These are phyloP conservation scores for Chrysolina haemoptera DNA, from an alignment of 2,888 invertebrate species.

Conservation along the genomic window DNA sequence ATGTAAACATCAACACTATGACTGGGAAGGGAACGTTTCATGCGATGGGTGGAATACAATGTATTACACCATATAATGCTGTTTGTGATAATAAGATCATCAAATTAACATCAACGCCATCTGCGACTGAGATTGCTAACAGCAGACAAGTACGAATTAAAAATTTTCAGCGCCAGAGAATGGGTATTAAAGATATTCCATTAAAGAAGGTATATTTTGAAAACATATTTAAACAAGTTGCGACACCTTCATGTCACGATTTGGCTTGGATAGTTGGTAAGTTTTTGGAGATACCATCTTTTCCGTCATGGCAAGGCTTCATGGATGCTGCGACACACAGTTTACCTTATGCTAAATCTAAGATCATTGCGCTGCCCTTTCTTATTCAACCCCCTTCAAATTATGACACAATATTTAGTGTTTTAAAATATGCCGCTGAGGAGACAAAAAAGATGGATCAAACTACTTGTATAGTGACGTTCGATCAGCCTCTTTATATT, in stretches of 20 bases:
- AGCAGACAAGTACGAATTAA: constrained; percentile 2
- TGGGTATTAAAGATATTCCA: background rate
- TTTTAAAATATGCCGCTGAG: constrained; percentile 28
- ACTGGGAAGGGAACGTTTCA: background rate
- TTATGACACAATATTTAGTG: constrained; percentile 18
- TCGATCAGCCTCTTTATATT: constrained; percentile 33
- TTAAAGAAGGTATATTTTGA: background rate
- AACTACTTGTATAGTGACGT: constrained; percentile 31
- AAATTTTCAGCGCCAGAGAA: constrained; percentile 1
- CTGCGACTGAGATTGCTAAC: constrained; percentile 10
- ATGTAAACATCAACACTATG: too few relatives aligned
- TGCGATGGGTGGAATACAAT: background rate
- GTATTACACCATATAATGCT: background rate
- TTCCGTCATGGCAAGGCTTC: constrained; percentile 38
- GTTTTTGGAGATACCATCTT: constrained; percentile 26
- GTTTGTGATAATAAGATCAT: background rate
- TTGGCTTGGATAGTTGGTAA: constrained; percentile 16
- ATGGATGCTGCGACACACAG: constrained; percentile 30
- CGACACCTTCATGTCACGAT: background rate
- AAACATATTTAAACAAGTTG: background rate
- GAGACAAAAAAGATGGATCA: constrained; percentile 21
- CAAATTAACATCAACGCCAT: background rate
- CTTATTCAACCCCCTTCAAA: constrained; percentile 32
- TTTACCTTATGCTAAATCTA: constrained; percentile 31
- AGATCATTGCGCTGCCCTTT: constrained; percentile 31